These are phyloP conservation scores for Ceratotherium simum DNA, from an alignment of 2,113 vertebrate genomes.

Conservation along the genomic window DNA sequence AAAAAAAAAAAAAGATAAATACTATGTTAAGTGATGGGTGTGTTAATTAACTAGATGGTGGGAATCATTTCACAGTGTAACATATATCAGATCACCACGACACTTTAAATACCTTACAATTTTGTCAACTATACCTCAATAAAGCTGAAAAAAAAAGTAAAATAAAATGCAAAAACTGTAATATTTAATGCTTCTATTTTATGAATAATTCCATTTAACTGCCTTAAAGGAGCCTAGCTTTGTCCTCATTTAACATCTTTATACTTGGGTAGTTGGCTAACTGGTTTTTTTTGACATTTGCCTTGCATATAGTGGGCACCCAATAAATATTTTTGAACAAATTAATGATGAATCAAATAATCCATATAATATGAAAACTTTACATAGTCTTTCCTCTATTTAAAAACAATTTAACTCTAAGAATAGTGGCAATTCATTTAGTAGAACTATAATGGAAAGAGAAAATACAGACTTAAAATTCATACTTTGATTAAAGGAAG, in stretches of 20 bases:
- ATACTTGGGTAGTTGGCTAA: not conserved
- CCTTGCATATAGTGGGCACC: not conserved
- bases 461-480: not conserved
- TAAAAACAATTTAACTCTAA: not conserved
- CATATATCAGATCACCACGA: not conserved
- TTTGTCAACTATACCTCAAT: not conserved
- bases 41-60: not conserved
- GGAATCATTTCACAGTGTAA: not conserved
- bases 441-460: slow-evolving; percentile 2
- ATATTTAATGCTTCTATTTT: not conserved
- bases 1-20: not conserved
- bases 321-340: not conserved
- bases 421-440: not conserved
- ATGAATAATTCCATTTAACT: not conserved
- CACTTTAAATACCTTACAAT: not conserved
- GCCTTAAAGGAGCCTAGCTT: not conserved
- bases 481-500: not conserved
- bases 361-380: not conserved
- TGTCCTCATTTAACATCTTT: not conserved
- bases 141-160: not conserved
- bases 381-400: not conserved
- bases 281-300: not conserved
- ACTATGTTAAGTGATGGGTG: not conserved
- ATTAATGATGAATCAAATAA: not conserved
- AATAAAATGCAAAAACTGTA: not conserved